These are phyloP conservation scores for Synergus itoensis DNA, from an alignment of 2,888 invertebrate genomes.

Conservation along the genomic window DNA sequence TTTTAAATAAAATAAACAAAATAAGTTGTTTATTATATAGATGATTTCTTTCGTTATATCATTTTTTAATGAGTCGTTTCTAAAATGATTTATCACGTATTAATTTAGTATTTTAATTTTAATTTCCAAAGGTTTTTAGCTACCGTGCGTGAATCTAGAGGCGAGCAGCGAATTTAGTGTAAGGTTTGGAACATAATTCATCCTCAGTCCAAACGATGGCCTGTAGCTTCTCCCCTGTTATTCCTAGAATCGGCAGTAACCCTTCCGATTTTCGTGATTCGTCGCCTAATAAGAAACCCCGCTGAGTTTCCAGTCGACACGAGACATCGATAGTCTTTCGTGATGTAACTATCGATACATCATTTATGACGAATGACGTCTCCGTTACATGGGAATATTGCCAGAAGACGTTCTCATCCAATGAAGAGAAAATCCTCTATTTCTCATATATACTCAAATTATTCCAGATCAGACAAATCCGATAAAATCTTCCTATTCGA, in stretches of 20 bases:
- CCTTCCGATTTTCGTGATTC: constrained; percentile 35
- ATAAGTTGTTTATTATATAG: too few species aligned
- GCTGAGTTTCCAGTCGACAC: constrained; percentile 33
- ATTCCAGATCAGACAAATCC: too few species aligned
- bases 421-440: neutral
- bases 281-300: constrained; percentile 35
- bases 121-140: neutral
- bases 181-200: constrained; percentile 26
- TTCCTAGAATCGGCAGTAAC: constrained; percentile 12
- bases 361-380: constrained; percentile 11
- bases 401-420: neutral
- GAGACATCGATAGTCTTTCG: constrained; percentile 19
- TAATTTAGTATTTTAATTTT: constrained; percentile 10
- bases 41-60: too few species aligned
- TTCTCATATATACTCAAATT: too few species aligned
- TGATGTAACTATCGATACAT: constrained; percentile 23
- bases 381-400: constrained; percentile 13
- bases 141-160: constrained; percentile 22
- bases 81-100: neutral
- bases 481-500: too few species aligned
- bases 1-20: too few species aligned
- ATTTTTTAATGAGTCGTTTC: neutral
- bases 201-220: constrained; percentile 24
- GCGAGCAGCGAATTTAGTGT: constrained; percentile 19
- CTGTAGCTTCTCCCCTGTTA: constrained; percentile 36